Percentiles rank a stretch among this genome's conserved stretches.
Evolutionary conservation across 2,113 vertebrate genomes (phyloP).

Genomic region (Siniperca chuatsi): DNA sequence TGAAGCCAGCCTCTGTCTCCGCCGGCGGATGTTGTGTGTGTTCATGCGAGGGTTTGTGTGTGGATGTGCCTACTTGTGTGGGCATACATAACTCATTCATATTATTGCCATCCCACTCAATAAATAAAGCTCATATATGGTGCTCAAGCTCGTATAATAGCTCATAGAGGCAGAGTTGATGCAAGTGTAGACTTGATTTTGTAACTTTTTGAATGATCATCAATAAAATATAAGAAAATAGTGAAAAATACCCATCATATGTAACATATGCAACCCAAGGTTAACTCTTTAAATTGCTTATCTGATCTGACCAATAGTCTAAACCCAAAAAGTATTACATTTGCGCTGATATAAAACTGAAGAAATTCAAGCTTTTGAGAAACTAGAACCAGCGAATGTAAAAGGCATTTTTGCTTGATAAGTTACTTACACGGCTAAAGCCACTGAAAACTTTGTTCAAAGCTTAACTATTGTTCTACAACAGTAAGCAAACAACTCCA

Average conservation of each 20-base stretch:
- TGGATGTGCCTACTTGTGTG: slow-evolving; percentile 51
- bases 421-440: background rate
- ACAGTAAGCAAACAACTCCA: slow-evolving; percentile 9
- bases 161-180: background rate
- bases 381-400: background rate
- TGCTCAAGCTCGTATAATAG: background rate
- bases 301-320: background rate
- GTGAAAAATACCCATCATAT: background rate
- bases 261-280: background rate
- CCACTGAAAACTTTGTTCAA: too few relatives aligned
- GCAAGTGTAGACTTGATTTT: slow-evolving; percentile 19
- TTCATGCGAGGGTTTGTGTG: slow-evolving; percentile 13
- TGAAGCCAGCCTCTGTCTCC: slow-evolving; percentile 59
- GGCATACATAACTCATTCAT: slow-evolving; percentile 56
- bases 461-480: background rate
- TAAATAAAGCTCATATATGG: slow-evolving; percentile 26
- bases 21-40: slow-evolving; percentile 5
- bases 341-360: background rate
- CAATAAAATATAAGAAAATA: background rate
- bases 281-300: background rate
- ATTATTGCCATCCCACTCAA: slow-evolving; percentile 44
- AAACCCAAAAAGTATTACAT: background rate
- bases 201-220: background rate
- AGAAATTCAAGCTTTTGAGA: background rate
- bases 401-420: background rate